Evolutionary conservation across 2,888 invertebrate genomes (phyloP), one percentile per base, ranked within the genome.

Genomic region (Meiosimyza platycephala): DNA sequence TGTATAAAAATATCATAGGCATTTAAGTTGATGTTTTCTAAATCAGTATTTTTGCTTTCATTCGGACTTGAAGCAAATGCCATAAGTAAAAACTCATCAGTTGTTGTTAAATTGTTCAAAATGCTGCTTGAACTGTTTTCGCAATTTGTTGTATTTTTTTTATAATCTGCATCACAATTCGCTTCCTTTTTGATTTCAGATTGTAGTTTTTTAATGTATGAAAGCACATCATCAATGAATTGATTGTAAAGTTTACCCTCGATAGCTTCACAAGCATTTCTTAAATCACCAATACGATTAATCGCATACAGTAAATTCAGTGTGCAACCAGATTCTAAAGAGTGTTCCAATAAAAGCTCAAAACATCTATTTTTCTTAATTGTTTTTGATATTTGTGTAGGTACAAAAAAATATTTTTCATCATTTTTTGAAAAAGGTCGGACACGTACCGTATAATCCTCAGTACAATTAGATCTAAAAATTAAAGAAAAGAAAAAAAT

Each of bases 251-350:
- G 68, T 51, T 82, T 78, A 40, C 77, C 77, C 64, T 83, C 75
- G 57, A 83, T 80, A 47, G 77, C 80, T 16, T 80, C 78, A 15
- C 78, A 77, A 3, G 77, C 77, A 50, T 78, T 78, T 40, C 82
- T 78, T 74, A 87, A 76, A 48, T 86, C 83, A 11, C 81, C 80
- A 50, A 86, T 79, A 60, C 83, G 80, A 76, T 85, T 82, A 0
- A 86, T 82, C 73, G 82, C 81, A 54, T 79, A 81, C 40, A 88
- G 74, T 33, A 88, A 74, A 72, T 83, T 83, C 3, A 87, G 79
- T 1, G 86, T 84, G 63, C 82, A 84, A 1, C 84, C 85, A 0
- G 85, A 84, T 67, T 86, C 83, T 52, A 84, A 54, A 0, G 85
- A 83, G 74, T 86, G 84, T 5, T 80, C 76, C 7, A 80, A 71